Conservation (phyloP, 2,797 vertebrate species). For the Emys orbicularis region DNA sequence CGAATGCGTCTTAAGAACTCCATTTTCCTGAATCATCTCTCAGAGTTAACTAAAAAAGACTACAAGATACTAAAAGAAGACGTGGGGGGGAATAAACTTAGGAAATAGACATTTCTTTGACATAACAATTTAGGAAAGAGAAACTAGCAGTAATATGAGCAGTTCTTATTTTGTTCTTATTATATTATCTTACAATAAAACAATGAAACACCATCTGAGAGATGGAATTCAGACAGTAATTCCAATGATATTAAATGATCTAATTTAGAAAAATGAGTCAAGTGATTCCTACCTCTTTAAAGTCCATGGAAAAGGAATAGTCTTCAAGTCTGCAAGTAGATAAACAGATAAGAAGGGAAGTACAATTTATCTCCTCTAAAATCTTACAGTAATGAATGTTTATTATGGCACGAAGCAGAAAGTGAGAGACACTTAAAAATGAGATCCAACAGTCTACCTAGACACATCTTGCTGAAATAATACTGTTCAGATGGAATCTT, state of each 20-base stretch:
- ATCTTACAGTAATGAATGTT: slow-evolving; percentile 72
- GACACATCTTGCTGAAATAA: slow-evolving; percentile 77
- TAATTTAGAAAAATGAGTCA: slow-evolving; percentile 71
- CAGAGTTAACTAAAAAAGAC: slow-evolving; percentile 9
- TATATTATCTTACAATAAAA: slow-evolving; percentile 52
- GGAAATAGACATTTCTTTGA: slow-evolving; percentile 56
- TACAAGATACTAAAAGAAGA: neutral
- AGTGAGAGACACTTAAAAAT: slow-evolving; percentile 76
- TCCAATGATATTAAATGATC: slow-evolving; percentile 74
- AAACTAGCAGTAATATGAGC: slow-evolving; percentile 66
- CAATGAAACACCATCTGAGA: slow-evolving; percentile 58
- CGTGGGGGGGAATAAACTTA: slow-evolving; percentile 4
- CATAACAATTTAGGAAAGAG: slow-evolving; percentile 53
- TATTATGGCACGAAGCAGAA: slow-evolving; percentile 75
- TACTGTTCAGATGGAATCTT: slow-evolving; percentile 65
- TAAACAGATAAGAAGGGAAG: slow-evolving; percentile 58
- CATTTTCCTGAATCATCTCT: slow-evolving; percentile 3
- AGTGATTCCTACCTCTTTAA: slow-evolving; percentile 67
- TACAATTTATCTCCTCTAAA: slow-evolving; percentile 80
- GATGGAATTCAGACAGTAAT: slow-evolving; percentile 76
- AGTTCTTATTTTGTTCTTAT: slow-evolving; percentile 70
- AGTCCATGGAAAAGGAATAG: slow-evolving; percentile 60
- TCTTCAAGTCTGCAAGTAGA: slow-evolving; percentile 59
- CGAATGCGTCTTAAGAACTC: neutral
- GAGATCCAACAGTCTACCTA: slow-evolving; percentile 72